These are phyloP conservation scores for Calyptomena viridis DNA, from an alignment of 2,113 vertebrate species.

Conservation along the genomic window DNA sequence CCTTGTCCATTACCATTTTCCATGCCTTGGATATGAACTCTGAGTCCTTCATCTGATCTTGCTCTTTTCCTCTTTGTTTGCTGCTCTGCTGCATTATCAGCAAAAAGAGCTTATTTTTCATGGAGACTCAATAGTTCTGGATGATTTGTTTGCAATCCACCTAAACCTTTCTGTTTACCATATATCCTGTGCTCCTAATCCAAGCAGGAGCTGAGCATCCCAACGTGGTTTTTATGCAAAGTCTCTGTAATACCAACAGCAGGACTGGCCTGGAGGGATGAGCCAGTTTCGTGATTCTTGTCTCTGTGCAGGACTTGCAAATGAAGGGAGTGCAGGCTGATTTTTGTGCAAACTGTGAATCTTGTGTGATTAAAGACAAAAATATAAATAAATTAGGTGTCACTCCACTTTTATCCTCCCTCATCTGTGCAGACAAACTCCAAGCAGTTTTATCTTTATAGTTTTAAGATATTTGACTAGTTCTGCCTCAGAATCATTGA, in stretches of 20 bases:
- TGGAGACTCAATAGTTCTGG: not conserved
- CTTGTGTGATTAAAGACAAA: not conserved
- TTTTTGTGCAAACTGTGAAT: not conserved
- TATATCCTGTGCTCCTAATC: not conserved
- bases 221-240: not conserved
- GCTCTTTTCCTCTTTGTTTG: not conserved
- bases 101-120: not conserved
- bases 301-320: not conserved
- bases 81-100: not conserved
- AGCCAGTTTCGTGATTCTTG: not conserved
- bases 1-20: fast-evolving
- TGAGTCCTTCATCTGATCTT: not conserved
- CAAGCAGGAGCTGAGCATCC: not conserved
- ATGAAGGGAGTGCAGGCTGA: not conserved
- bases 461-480: not conserved
- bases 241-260: not conserved
- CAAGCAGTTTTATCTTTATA: not conserved
- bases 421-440: not conserved
- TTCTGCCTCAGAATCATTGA: not conserved
- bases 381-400: not conserved
- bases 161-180: not conserved
- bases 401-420: not conserved
- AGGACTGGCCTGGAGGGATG: not conserved
- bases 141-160: not conserved
- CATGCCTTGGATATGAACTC: not conserved